Conservation (phyloP, 2,113 vertebrate species). For the Raphicerus campestris region DNA sequence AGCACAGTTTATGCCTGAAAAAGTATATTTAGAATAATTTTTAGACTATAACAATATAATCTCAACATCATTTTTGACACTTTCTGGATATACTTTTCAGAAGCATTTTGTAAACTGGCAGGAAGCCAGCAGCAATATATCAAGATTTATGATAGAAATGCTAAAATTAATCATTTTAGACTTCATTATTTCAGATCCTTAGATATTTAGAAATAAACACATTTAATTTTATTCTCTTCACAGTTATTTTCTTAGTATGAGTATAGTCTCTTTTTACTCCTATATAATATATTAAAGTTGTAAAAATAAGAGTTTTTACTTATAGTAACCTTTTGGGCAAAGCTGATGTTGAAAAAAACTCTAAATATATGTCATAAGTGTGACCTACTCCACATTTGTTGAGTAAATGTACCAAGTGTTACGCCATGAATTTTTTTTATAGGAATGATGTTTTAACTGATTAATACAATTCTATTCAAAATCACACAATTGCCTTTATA, state of each 20-base stretch:
- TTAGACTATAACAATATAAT: neutral
- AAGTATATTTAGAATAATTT: neutral
- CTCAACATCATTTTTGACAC: neutral
- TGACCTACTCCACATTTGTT: neutral
- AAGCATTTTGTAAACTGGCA: neutral
- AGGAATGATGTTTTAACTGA: neutral
- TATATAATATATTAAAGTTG: neutral
- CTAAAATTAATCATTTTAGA: neutral
- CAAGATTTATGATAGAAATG: neutral
- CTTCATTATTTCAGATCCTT: neutral
- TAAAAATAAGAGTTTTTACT: neutral
- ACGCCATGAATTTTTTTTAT: neutral
- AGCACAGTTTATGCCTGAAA: neutral
- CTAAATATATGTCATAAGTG: neutral
- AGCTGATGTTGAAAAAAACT: neutral
- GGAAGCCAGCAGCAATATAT: neutral
- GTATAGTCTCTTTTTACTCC: neutral
- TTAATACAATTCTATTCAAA: neutral
- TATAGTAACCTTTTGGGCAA: neutral
- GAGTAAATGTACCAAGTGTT: neutral
- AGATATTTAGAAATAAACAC: neutral
- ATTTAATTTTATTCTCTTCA: neutral
- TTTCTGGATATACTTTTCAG: neutral
- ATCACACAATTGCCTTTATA: neutral
- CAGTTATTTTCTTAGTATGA: neutral